Conservation (phyloP, 2,888 invertebrate genomes). For the Volucella inanis region DNA sequence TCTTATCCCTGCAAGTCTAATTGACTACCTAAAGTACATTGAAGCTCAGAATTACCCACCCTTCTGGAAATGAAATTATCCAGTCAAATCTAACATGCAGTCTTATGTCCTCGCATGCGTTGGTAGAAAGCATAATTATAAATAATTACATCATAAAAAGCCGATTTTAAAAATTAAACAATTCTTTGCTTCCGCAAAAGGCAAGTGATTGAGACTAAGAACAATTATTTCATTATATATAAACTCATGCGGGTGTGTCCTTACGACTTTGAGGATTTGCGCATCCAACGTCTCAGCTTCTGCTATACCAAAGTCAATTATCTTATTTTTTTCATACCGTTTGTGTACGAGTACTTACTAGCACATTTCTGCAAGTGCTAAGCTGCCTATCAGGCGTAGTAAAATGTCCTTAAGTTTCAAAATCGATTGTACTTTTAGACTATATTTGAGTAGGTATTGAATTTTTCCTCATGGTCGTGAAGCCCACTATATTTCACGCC, state of each 20-base stretch:
- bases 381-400: too few species aligned
- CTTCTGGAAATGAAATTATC: neutral
- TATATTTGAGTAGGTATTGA: too few species aligned
- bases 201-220: constrained; percentile 23
- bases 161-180: constrained; percentile 6
- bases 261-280: neutral
- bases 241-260: too few species aligned
- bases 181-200: neutral
- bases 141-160: constrained; percentile 46
- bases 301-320: constrained; percentile 13
- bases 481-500: neutral
- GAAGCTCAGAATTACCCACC: constrained; percentile 7
- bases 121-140: constrained; percentile 19
- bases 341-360: too few species aligned
- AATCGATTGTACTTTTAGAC: too few species aligned
- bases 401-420: too few species aligned
- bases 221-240: constrained; percentile 26
- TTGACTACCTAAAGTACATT: neutral
- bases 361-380: neutral
- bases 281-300: neutral
- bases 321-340: neutral
- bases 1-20: neutral
- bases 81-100: constrained; percentile 15
- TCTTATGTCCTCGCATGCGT: neutral
- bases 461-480: neutral